Evolutionary conservation across 2,888 invertebrate species (phyloP), one percentile per base, ranked within the genome.

Genomic region (Lagria hirta): DNA sequence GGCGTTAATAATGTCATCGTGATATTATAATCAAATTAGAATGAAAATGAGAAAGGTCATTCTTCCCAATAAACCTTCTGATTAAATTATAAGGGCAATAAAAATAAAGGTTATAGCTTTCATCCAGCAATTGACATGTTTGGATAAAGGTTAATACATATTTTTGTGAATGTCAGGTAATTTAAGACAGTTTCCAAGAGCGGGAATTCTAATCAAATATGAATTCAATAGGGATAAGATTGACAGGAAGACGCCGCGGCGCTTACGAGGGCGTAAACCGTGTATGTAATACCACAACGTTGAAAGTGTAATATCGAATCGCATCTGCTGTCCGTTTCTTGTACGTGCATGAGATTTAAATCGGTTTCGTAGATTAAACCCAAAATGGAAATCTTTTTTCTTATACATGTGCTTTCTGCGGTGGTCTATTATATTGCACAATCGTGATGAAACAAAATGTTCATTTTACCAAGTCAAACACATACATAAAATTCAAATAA

Each of bases 71-170:
- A 57, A 60, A 65, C 56, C 57, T 58, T 51, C 63, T 66, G 68
- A 68, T 68, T 68, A 66, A 68, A 68, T 68, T 68, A 66, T 66
- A 66, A 66, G 66, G 68, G 65, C 62, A 65, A 63, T 66, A 66
- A 65, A 65, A 48, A 62, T 58, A 67, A 68, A 68, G 68, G 68
- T 68, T 66, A 68, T 51, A 51, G 51, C 53, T 50, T 57, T 58
- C 58, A 56, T 26, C 58, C 57, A 57, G 49, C 62, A 57, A 63
- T 62, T 63, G 65, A 62, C 64, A 62, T 51, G 60, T 33, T n/a
- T 11, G 46, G 54, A 56, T 56, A 62, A 62, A 61, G 62, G 61
- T 62, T 60, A 62, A 59, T 57, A 54, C 12, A 48, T 49, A 45
- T 52, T n/a, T n/a, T n/a, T n/a, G n/a, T n/a, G n/a, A n/a, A n/a